Evolutionary conservation across 2,797 vertebrate species (phyloP).

Genomic region (Falco concolor): DNA sequence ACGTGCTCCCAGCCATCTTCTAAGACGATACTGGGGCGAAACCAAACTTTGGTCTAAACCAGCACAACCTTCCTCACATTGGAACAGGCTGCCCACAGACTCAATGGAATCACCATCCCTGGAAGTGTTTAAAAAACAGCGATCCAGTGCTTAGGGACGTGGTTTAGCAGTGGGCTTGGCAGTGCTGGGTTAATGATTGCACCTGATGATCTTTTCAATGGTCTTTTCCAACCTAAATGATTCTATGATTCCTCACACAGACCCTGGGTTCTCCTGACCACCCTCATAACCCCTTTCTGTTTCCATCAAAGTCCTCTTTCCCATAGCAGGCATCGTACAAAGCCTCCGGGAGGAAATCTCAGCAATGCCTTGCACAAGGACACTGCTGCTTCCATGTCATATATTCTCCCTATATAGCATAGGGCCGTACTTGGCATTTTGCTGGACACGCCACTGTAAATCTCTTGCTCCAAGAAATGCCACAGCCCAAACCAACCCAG

Average conservation of each 20-base stretch:
- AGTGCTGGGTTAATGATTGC: too few species aligned
- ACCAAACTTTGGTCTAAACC: not conserved
- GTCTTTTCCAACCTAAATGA: too few species aligned
- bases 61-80: not conserved
- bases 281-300: not conserved
- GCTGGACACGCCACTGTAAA: not conserved
- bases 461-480: not conserved
- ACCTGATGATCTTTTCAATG: too few species aligned
- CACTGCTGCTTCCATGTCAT: not conserved
- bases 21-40: not conserved
- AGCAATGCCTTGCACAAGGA: not conserved
- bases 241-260: not conserved
- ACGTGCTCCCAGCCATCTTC: not conserved
- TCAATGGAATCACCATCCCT: too few species aligned
- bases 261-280: not conserved
- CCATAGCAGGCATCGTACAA: too few species aligned
- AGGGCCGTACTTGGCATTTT: not conserved
- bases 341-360: not conserved
- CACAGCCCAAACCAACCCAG: not conserved
- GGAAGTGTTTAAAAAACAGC: too few species aligned
- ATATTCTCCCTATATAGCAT: not conserved
- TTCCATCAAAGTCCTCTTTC: not conserved
- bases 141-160: too few species aligned
- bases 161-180: too few species aligned
- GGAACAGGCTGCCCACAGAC: too few species aligned